Conservation (phyloP, 35 echinoderm and acorn worm genomes). For the Heliocidaris erythrogramma region DNA sequence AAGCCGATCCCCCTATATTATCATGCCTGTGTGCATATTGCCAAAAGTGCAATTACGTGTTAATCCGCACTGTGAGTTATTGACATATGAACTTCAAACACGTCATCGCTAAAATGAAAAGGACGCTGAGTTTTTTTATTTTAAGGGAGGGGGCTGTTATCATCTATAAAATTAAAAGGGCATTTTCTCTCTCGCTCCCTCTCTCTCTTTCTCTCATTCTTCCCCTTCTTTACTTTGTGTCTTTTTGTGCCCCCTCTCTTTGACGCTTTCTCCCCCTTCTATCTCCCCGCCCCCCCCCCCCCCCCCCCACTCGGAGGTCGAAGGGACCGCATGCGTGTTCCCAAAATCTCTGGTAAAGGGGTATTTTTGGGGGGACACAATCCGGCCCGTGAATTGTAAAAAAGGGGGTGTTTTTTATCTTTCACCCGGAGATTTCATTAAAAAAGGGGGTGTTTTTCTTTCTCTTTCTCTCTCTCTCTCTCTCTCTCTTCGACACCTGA, state of each 20-base stretch:
- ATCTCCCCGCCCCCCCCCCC: not conserved
- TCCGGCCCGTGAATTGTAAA: too few relatives aligned
- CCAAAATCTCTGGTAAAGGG: too few relatives aligned
- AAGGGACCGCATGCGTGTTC: too few relatives aligned
- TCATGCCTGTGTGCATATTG: slow-evolving; percentile 12
- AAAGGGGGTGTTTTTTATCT: too few relatives aligned
- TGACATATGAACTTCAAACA: slow-evolving; percentile 15
- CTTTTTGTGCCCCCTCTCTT: not conserved
- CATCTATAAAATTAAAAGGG: not conserved
- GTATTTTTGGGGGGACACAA: too few relatives aligned
- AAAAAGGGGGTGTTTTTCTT: too few relatives aligned
- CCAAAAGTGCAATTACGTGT: slow-evolving; percentile 33
- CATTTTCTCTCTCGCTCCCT: not conserved
- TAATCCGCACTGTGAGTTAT: not conserved
- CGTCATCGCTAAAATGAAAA: not conserved
- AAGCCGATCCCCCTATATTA: slow-evolving; percentile 2
- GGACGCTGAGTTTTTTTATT: too few relatives aligned
- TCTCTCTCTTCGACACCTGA: too few relatives aligned
- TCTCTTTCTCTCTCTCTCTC: too few relatives aligned
- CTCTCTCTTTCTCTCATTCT: not conserved
- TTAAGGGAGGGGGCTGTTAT: not conserved
- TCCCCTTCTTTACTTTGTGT: not conserved
- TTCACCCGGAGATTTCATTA: too few relatives aligned
- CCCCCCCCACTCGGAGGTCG: not conserved
- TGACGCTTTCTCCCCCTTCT: not conserved